Percentiles rank a stretch among this genome's conserved stretches.
Evolutionary conservation across 2,888 invertebrate genomes (phyloP).

Genomic region (Drosophila borealis): DNA sequence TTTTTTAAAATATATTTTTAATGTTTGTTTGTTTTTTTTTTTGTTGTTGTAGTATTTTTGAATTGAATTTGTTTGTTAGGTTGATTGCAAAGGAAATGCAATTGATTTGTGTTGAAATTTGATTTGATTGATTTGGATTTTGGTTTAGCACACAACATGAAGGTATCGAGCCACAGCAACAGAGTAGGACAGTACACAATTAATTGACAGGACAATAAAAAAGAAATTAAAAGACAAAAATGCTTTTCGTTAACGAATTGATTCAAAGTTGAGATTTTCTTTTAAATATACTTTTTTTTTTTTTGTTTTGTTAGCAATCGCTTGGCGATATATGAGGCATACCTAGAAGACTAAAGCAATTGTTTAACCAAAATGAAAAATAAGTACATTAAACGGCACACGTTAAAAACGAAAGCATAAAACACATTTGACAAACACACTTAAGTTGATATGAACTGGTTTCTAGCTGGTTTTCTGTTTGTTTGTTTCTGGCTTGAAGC

Average conservation of each 20-base stretch:
- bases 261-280: conserved; percentile 70
- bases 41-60: conserved; percentile 38
- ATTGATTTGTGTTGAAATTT: conserved; percentile 65
- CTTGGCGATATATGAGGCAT: conserved; percentile 50
- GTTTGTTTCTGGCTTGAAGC: conserved; percentile 1
- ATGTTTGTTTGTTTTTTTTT: neutral
- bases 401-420: conserved; percentile 54
- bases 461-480: neutral
- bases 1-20: conserved; percentile 8
- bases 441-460: conserved; percentile 48
- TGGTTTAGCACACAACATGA: conserved; percentile 84
- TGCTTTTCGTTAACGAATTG: conserved; percentile 82
- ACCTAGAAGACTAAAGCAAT: conserved; percentile 64
- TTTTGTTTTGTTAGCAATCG: conserved; percentile 30
- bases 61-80: conserved; percentile 41
- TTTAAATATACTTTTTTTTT: conserved; percentile 27
- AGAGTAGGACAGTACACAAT: conserved; percentile 85
- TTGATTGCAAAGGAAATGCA: conserved; percentile 67
- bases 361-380: conserved; percentile 39
- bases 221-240: conserved; percentile 84
- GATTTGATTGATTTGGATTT: conserved; percentile 62
- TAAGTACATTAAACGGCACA: conserved; percentile 51
- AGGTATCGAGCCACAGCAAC: conserved; percentile 85
- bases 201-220: conserved; percentile 84
- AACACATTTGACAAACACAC: conserved; percentile 82